Evolutionary conservation across 2,113 vertebrate genomes (phyloP).

Genomic region (Dendrocopos noguchii): DNA sequence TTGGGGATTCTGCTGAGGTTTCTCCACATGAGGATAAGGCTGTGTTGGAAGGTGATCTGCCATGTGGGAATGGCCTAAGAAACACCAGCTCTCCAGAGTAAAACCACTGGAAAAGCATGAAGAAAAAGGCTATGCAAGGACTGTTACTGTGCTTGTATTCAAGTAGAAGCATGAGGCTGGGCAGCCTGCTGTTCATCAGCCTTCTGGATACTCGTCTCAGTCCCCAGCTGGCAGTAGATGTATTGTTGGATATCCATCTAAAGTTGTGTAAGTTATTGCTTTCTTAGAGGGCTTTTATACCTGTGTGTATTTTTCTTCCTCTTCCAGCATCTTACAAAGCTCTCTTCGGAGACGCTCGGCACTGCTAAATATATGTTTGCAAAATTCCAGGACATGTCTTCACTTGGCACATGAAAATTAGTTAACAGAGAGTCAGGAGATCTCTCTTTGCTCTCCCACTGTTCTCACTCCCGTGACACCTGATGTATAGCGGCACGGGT

Average conservation of each 20-base stretch:
- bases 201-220: conserved; percentile 39
- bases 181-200: conserved; percentile 40
- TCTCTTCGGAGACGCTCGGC: conserved; percentile 55
- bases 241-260: conserved; percentile 66
- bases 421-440: conserved; percentile 69
- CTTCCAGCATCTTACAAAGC: conserved; percentile 62
- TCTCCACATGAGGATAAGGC: neutral
- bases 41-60: neutral
- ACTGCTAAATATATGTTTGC: conserved; percentile 46
- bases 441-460: conserved; percentile 71
- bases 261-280: conserved; percentile 66
- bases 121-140: neutral
- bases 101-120: neutral
- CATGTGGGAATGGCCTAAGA: neutral
- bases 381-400: conserved; percentile 73
- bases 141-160: neutral
- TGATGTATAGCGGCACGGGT: conserved; percentile 37
- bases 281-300: conserved; percentile 67
- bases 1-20: conserved; percentile 19
- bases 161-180: neutral
- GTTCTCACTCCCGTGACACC: conserved; percentile 82
- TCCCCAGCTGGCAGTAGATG: conserved; percentile 69
- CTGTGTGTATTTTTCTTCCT: conserved; percentile 26
- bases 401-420: conserved; percentile 74
- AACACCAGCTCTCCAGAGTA: neutral